phyloP scores from a whole-genome alignment of 1,140 invertebrate species.

The Halesus radiatus region DNA sequence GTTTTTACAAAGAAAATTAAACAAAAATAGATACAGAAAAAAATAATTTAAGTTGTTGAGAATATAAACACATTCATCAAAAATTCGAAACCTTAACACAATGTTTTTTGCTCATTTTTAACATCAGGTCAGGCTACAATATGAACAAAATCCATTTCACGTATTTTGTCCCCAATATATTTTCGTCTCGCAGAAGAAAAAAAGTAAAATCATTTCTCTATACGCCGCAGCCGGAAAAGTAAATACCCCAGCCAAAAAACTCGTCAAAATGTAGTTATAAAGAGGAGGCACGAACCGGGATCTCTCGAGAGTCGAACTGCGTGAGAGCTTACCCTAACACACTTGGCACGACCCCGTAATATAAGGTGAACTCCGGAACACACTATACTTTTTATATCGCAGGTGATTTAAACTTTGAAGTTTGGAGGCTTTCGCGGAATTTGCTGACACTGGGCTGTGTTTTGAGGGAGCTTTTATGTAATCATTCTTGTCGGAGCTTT shows the following conservation, averaged over 20 bases:
- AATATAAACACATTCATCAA: too few species aligned
- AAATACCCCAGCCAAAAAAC: conserved; percentile 43
- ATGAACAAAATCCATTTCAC: too few species aligned
- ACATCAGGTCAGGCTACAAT: too few species aligned
- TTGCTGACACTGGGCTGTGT: conserved; percentile 33
- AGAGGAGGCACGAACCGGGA: conserved; percentile 27
- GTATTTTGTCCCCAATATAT: background rate
- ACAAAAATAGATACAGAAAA: too few species aligned
- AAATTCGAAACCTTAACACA: too few species aligned
- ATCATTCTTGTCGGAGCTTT: conserved; percentile 33
- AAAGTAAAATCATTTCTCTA: conserved; percentile 14
- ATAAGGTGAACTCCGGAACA: conserved; percentile 31
- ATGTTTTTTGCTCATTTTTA: too few species aligned
- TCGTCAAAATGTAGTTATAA: conserved; percentile 48
- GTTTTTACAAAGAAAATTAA: too few species aligned
- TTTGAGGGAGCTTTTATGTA: conserved; percentile 36
- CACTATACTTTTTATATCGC: conserved; percentile 39
- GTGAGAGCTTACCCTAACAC: conserved; percentile 39
- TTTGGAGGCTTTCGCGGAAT: conserved; percentile 32
- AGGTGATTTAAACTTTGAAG: conserved; percentile 41
- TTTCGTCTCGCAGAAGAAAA: background rate
- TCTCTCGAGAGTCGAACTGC: conserved; percentile 21
- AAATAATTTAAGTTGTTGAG: too few species aligned
- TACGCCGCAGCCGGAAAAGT: conserved; percentile 23
- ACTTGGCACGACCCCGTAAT: conserved; percentile 29